Evolutionary conservation across 2,888 invertebrate genomes (phyloP), one percentile per base, ranked within the genome.

Genomic region (Hipparchia sbordonii): DNA sequence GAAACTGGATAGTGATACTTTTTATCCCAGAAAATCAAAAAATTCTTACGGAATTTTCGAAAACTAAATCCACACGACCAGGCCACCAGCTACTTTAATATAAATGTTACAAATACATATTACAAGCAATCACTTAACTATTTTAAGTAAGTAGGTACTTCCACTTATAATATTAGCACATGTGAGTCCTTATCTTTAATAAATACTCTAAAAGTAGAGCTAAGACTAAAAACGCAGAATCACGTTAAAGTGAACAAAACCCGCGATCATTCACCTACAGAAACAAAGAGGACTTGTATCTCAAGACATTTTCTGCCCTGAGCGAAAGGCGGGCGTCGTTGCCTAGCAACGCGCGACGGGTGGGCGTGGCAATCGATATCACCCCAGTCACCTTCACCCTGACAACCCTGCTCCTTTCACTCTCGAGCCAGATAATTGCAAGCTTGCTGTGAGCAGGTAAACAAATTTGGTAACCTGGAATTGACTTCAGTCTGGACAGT

Each of bases 331-430:
- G 84, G 82, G 81, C 82, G 81, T 78, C 81, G 90, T 93, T 91
- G 93, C 94, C 84, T 85, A 85, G 94, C 94, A 89, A 94, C 94
- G 92, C 94, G 90, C 95, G 89, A 92, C 91, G 94, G 94, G 94
- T 90, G 94, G 95, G 95, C 95, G 95, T 94, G 95, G 95, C 95
- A 95, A 96, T 96, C 96, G 95, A 96, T 96, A 95, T 95, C 95
- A 94, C 95, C 87, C 85, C 94, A 69, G 82, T 85, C 85, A 85
- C 85, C 85, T 85, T 81, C 79, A 82, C 82, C 81, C 81, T 84
- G 82, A 81, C 81, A 82, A 81, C 82, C 82, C 84, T 85, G 85
- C 86, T 84, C 82, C 83, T 86, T 87, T 85, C 85, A 77, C 73
- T 69, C 69, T 69, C 75, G 57, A 68, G 69, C 71, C 74, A 69